phyloP scores from a whole-genome alignment of 30 jellyfish, hydroid and myxozoan species.

The Hydractinia symbiolongicarpus region DNA sequence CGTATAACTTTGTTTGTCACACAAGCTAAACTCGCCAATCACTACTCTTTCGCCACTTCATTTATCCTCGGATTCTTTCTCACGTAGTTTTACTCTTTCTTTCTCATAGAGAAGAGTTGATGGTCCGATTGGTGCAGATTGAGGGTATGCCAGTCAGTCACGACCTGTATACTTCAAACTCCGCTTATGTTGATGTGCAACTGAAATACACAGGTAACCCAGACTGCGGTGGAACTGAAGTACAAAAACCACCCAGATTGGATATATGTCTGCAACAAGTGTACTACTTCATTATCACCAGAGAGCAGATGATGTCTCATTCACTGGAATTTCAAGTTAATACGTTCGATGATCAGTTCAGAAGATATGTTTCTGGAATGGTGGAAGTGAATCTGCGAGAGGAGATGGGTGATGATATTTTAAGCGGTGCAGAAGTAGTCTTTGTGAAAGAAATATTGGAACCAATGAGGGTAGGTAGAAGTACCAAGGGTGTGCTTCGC shows the following conservation, averaged over 20 bases:
- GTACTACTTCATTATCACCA: constrained; percentile 70
- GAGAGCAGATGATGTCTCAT: constrained; percentile 77
- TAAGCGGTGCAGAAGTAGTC: constrained; percentile 75
- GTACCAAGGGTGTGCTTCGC: background rate
- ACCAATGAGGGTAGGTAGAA: constrained; percentile 25
- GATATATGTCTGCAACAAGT: constrained; percentile 93
- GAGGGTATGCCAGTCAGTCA: constrained; percentile 80
- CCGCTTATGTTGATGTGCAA: constrained; percentile 95
- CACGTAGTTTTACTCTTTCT: background rate
- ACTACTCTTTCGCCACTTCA: too few relatives aligned
- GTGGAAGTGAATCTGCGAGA: constrained; percentile 66
- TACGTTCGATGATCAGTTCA: constrained; percentile 75
- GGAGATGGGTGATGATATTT: constrained; percentile 69
- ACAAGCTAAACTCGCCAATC: too few relatives aligned
- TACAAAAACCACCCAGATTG: constrained; percentile 75
- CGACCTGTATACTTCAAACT: constrained; percentile 58
- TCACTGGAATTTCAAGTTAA: constrained; percentile 71
- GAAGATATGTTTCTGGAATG: constrained; percentile 36
- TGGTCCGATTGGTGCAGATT: constrained; percentile 93
- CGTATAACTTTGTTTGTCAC: too few relatives aligned
- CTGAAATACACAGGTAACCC: constrained; percentile 52
- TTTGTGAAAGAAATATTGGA: constrained; percentile 52
- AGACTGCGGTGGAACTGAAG: constrained; percentile 22
- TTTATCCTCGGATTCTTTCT: background rate
- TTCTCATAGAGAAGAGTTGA: constrained; percentile 74